These are phyloP conservation scores for Cyclophora punctaria DNA, from an alignment of 2,888 invertebrate genomes.

Conservation along the genomic window DNA sequence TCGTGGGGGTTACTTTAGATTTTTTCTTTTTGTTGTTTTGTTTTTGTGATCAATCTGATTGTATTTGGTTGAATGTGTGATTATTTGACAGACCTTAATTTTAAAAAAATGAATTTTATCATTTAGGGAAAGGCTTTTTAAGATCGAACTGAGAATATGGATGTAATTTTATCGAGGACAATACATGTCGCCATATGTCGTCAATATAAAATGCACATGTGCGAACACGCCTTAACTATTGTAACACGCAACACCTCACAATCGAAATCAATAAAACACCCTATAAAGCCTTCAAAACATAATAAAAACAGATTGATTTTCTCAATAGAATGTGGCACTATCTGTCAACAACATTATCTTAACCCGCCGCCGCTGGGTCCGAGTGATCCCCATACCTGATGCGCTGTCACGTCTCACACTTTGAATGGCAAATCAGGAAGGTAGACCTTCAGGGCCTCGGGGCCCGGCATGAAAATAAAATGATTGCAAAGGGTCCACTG, in stretches of 20 bases:
- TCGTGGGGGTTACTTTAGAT: constrained; percentile 38
- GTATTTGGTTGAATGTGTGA: too few relatives aligned
- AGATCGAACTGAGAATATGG: too few relatives aligned
- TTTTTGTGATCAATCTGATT: constrained; percentile 5
- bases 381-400: constrained; percentile 51
- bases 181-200: too few relatives aligned
- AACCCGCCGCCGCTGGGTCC: constrained; percentile 44
- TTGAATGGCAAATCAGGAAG: constrained; percentile 73
- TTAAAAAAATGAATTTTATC: too few relatives aligned
- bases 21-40: constrained; percentile 21
- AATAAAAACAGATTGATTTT: constrained; percentile 44
- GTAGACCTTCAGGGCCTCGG: constrained; percentile 66
- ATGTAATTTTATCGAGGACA: too few relatives aligned
- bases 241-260: too few relatives aligned
- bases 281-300: neutral
- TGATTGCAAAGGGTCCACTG: constrained; percentile 66
- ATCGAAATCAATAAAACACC: too few relatives aligned
- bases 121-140: too few relatives aligned
- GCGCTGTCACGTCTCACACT: constrained; percentile 56
- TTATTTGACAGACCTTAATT: too few relatives aligned
- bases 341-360: constrained; percentile 65
- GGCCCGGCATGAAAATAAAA: constrained; percentile 71
- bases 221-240: neutral
- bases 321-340: constrained; percentile 45
- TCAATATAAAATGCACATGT: neutral